phyloP scores from a whole-genome alignment of 2,888 invertebrate species.

The Hemaris fuciformis region DNA sequence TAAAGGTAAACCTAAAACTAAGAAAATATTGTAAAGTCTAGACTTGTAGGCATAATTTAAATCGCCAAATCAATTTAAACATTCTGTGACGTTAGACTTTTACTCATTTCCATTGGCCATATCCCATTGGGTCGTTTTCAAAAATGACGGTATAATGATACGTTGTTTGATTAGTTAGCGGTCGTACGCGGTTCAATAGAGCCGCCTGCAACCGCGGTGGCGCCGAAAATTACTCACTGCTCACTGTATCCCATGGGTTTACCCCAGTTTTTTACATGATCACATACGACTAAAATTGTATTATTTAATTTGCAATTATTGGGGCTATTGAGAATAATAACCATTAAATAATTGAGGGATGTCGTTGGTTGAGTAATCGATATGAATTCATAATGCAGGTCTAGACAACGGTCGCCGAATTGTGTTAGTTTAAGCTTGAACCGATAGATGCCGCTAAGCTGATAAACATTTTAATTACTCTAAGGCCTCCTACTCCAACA shows the following conservation, averaged over 20 bases:
- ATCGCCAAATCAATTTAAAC: neutral
- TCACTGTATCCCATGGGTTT: slow-evolving; percentile 36
- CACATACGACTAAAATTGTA: slow-evolving; percentile 22
- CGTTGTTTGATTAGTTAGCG: slow-evolving; percentile 77
- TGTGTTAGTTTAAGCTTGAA: neutral
- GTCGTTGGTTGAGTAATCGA: neutral
- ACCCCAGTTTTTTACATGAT: slow-evolving; percentile 11
- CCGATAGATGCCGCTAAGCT: neutral
- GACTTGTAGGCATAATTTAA: neutral
- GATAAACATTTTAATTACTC: neutral
- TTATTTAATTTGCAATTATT: slow-evolving; percentile 9
- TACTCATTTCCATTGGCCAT: slow-evolving; percentile 50
- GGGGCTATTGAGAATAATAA: neutral
- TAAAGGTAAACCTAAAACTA: too few relatives aligned
- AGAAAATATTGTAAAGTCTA: neutral
- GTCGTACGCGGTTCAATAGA: slow-evolving; percentile 50
- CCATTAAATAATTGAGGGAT: neutral
- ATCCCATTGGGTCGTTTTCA: slow-evolving; percentile 50
- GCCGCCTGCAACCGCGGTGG: slow-evolving; percentile 45
- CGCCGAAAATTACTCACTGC: slow-evolving; percentile 70
- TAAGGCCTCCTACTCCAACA: too few relatives aligned
- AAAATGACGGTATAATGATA: slow-evolving; percentile 72
- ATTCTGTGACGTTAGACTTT: slow-evolving; percentile 33
- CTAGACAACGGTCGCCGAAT: neutral
- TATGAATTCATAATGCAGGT: neutral